phyloP scores from a whole-genome alignment of 1,140 invertebrate genomes.

The Zaprionus kolodkinae region DNA sequence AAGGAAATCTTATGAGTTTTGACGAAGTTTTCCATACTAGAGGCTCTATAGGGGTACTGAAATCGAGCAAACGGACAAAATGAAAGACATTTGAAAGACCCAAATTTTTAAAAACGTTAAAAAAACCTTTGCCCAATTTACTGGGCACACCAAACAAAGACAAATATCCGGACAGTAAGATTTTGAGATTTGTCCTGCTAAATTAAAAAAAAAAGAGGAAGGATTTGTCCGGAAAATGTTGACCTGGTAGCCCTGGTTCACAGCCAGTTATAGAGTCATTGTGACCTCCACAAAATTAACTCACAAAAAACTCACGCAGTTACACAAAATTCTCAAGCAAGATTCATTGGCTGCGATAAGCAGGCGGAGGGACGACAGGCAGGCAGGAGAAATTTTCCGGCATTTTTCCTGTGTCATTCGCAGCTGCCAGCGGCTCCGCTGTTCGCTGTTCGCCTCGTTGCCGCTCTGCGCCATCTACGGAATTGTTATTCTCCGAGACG shows the following conservation, averaged over 20 bases:
- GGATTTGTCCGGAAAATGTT: too few species aligned
- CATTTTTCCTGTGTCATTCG: slow-evolving; percentile 31
- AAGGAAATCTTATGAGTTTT: too few species aligned
- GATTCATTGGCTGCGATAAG: slow-evolving; percentile 74
- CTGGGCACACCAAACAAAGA: too few species aligned
- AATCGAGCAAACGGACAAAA: too few species aligned
- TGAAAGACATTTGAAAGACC: too few species aligned
- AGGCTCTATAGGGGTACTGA: too few species aligned
- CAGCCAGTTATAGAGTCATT: slow-evolving; percentile 80
- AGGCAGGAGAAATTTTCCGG: slow-evolving; percentile 8
- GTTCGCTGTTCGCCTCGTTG: slow-evolving; percentile 59
- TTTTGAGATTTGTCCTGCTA: too few species aligned
- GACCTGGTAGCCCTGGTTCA: slow-evolving; percentile 15
- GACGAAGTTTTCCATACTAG: too few species aligned
- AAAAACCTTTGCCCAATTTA: too few species aligned
- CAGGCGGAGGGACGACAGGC: neutral
- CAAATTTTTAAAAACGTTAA: too few species aligned
- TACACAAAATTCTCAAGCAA: slow-evolving; percentile 10
- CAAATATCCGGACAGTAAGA: too few species aligned
- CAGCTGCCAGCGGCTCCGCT: neutral
- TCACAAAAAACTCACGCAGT: slow-evolving; percentile 31
- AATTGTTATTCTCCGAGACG: slow-evolving; percentile 52
- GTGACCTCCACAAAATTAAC: slow-evolving; percentile 51
- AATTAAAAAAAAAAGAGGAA: too few species aligned
- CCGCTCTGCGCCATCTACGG: slow-evolving; percentile 39